These are phyloP conservation scores for Hypercompe scribonia DNA, from an alignment of 2,888 invertebrate species.

Conservation along the genomic window DNA sequence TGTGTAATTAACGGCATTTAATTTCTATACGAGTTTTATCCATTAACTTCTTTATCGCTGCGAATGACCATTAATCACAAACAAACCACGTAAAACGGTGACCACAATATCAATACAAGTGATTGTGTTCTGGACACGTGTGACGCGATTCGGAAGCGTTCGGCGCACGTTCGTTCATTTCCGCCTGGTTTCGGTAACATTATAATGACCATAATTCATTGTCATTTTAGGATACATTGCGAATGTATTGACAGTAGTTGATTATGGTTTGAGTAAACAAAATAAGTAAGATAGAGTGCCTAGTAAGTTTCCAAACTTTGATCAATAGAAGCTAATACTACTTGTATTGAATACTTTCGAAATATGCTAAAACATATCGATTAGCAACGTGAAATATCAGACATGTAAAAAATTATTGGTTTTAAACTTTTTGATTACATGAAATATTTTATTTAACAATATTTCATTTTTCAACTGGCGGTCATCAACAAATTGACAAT, in stretches of 20 bases:
- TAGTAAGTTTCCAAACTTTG: too few species aligned
- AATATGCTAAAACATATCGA: background rate
- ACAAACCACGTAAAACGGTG: slow-evolving; percentile 36
- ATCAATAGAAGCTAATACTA: too few species aligned
- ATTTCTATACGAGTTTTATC: background rate
- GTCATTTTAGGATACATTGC: slow-evolving; percentile 5
- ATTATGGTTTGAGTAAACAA: too few species aligned
- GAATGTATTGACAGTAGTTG: background rate
- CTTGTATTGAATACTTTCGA: background rate
- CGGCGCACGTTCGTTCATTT: slow-evolving; percentile 69
- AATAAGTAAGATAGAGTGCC: too few species aligned
- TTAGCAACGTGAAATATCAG: too few species aligned
- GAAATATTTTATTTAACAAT: too few species aligned
- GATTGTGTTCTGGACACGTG: slow-evolving; percentile 44
- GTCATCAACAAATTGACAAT: too few species aligned
- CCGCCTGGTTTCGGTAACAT: slow-evolving; percentile 64
- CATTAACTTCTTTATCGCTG: slow-evolving; percentile 3
- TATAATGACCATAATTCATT: slow-evolving; percentile 48
- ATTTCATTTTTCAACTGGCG: too few species aligned
- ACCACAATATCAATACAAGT: slow-evolving; percentile 50
- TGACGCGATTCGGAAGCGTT: slow-evolving; percentile 62
- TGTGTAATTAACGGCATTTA: background rate
- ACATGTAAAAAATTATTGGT: too few species aligned
- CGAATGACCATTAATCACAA: slow-evolving; percentile 28
- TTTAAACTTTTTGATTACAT: too few species aligned